Evolutionary conservation across 2,888 invertebrate genomes (phyloP).

Genomic region (Lithosia quadra): DNA sequence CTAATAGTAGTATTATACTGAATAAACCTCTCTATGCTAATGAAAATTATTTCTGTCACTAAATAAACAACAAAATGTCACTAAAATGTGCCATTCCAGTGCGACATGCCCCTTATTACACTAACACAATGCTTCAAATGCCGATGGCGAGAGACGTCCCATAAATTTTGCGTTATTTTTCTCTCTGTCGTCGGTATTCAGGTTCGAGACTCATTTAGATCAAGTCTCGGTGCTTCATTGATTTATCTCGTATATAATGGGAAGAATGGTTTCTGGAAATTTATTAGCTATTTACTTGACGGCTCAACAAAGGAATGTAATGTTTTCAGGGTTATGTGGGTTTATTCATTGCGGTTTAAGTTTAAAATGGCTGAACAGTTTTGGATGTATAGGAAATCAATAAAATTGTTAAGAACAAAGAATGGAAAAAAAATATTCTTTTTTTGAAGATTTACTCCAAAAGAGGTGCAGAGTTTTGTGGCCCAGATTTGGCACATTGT

Average conservation of each 20-base stretch:
- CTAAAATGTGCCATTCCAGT: slow-evolving; percentile 5
- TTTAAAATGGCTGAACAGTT: not conserved
- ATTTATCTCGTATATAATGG: slow-evolving; percentile 38
- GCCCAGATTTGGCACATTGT: no score
- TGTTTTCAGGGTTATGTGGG: not conserved
- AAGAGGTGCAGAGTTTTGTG: no score
- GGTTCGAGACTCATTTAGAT: slow-evolving; percentile 45
- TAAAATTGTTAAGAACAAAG: no score
- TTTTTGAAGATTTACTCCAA: no score
- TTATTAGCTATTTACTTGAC: slow-evolving; percentile 1
- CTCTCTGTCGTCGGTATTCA: slow-evolving; percentile 41
- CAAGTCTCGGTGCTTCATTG: slow-evolving; percentile 44
- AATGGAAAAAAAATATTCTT: no score
- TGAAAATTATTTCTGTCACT: not conserved
- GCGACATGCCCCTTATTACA: slow-evolving; percentile 39
- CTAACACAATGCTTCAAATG: slow-evolving; percentile 49
- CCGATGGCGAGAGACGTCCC: slow-evolving; percentile 24
- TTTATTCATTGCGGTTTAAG: not conserved
- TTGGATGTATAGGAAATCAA: not conserved
- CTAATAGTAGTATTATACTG: no score
- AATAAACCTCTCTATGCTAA: no score
- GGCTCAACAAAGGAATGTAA: not conserved
- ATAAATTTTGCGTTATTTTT: slow-evolving; percentile 49
- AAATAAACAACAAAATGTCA: not conserved
- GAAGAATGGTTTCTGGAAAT: slow-evolving; percentile 7